Base-by-base conservation (phyloP, 2,113 vertebrate genomes). In the Festucalex cinctus region DNA sequence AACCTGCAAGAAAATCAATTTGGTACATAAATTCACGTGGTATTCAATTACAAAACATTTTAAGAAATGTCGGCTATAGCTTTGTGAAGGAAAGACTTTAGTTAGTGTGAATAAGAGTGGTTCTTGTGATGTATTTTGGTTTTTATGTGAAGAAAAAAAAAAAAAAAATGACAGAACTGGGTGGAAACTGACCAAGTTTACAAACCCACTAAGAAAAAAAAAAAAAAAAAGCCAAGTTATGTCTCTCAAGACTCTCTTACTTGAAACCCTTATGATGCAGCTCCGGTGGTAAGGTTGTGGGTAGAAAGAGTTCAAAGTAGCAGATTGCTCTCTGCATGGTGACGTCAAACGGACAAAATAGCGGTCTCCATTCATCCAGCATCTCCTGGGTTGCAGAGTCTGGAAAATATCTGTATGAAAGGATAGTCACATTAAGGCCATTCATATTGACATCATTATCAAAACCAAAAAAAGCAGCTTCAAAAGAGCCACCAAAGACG, bases 241-340 rank as follows among this genome's bases (percentile, higher is more conserved):
- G 24, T 9, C 3, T 24, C 8, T 51, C 48, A 51, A 22, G 48
- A 17, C 57, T 43, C 60, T 90, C 93, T 93, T 90, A 98, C 97
- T 88, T 95, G 90, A 98, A 99, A 62, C 97, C 95, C 82, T 93
- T 98, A 80, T 95, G 87, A 83, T 99, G 97, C 76, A 95, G 93
- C 66, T 95, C 91, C 58, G 96, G 97, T 80, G 96, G 94, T 84
- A 99, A 92, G 67, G 95, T 95, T 64, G 97, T 99, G 77, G 97
- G 96, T 66, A 99, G 92, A 85, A 99, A 99, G 35, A 98, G 91
- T 86, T 99, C 97, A 59, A 99, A 95, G 82, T 98, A 98, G 85
- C 94, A 94, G 64, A 99, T 95, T 66, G 96, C 97, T 89, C 95
- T 95, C 78, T 99, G 97, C 97, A 99, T 99, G 76, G 95, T 98